A percentile compares a stretch with the other conserved stretches of the same genome.
Evolutionary conservation across 2,888 invertebrate species (phyloP).

Genomic region (Euplexia lucipara): DNA sequence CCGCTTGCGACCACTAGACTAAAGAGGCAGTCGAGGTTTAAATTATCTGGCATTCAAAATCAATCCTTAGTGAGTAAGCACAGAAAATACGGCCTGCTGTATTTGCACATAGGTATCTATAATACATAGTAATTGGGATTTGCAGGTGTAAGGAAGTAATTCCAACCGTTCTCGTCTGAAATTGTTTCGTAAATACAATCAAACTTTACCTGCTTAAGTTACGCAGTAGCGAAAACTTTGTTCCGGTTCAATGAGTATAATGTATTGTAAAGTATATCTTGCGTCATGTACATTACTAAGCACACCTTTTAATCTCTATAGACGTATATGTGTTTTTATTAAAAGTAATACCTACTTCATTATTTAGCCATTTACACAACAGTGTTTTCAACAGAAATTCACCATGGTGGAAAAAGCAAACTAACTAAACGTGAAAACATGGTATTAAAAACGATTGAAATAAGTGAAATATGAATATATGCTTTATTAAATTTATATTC

Average conservation of each 20-base stretch:
- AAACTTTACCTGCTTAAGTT: conserved; percentile 42
- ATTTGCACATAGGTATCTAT: background rate
- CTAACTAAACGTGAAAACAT: too few species aligned
- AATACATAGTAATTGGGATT: conserved; percentile 15
- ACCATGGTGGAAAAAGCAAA: background rate
- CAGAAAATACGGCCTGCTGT: too few species aligned
- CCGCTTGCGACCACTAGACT: too few species aligned
- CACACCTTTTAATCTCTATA: too few species aligned
- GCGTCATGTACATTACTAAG: background rate
- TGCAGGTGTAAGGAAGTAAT: conserved; percentile 19
- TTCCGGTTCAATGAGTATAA: conserved; percentile 8
- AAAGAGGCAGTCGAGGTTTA: too few species aligned
- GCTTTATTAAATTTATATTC: conserved; percentile 20
- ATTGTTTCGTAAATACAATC: conserved; percentile 46
- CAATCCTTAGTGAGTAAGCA: background rate
- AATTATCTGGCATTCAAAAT: too few species aligned
- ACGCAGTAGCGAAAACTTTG: conserved; percentile 23
- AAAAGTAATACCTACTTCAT: too few species aligned
- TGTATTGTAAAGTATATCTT: background rate
- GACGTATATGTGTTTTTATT: background rate
- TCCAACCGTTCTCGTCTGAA: conserved; percentile 18
- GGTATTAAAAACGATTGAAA: too few species aligned
- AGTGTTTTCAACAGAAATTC: background rate
- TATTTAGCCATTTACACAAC: background rate
- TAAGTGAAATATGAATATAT: background rate